These are phyloP conservation scores for Crossocerus cetratus DNA, from an alignment of 2,888 invertebrate genomes.

Conservation along the genomic window DNA sequence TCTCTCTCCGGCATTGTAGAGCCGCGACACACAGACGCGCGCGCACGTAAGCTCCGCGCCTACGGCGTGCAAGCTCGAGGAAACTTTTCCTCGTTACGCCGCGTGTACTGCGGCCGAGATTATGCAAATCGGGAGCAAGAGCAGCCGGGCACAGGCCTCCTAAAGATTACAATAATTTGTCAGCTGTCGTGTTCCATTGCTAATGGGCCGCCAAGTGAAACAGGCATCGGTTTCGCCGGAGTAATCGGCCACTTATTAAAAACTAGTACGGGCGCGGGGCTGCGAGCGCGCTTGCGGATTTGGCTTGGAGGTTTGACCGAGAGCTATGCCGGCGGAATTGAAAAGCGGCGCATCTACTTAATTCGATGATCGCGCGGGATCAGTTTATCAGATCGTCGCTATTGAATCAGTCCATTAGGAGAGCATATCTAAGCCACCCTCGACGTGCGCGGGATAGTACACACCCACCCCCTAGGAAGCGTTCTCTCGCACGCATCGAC, in stretches of 20 bases:
- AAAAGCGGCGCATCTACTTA: conserved; percentile 45
- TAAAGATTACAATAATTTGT: conserved; percentile 44
- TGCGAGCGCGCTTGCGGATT: background rate
- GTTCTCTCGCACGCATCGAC: conserved; percentile 23
- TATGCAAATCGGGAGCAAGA: conserved; percentile 50
- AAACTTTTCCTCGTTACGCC: conserved; percentile 34
- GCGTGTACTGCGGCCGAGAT: conserved; percentile 31
- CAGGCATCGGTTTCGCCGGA: conserved; percentile 15
- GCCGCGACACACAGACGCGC: conserved; percentile 48
- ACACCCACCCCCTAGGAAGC: conserved; percentile 45
- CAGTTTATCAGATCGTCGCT: conserved; percentile 71
- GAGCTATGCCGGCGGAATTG: conserved; percentile 17
- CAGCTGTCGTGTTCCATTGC: conserved; percentile 45
- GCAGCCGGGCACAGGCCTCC: background rate
- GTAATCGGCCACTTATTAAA: conserved; percentile 18
- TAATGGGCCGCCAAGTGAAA: conserved; percentile 24
- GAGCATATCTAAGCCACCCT: conserved; percentile 59
- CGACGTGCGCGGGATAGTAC: background rate
- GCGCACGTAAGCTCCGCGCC: conserved; percentile 12
- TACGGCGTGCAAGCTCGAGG: conserved; percentile 19
- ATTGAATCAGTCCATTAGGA: conserved; percentile 76
- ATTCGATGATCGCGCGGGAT: conserved; percentile 47
- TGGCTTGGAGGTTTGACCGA: no score
- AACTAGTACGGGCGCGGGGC: background rate
- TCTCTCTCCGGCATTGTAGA: conserved; percentile 45